Base-by-base conservation (phyloP, 2,888 invertebrate genomes). In the Amblyjoppa fuscipennis region DNA sequence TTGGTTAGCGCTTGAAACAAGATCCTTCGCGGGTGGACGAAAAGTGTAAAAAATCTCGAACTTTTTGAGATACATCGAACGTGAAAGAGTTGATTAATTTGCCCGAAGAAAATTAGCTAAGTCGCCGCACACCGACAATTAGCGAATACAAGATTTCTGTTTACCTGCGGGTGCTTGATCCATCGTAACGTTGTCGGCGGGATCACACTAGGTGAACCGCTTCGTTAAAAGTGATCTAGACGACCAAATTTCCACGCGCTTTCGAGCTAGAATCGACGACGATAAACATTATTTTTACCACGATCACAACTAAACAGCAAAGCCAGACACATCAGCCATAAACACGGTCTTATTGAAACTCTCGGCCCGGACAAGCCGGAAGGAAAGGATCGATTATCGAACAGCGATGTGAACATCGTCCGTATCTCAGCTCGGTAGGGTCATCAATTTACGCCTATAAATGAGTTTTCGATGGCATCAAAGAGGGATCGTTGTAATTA, bases 101-200 rank as follows among this genome's bases (percentile, higher is more conserved):
- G 3, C 3, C 13, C 56, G 34, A 45, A n/a, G 25, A 25, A 9
- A 20, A 70, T 13, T 69, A 49, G 38, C 11, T 38, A 25, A 41
- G 74, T 61, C 28, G 11, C 7, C 9, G 34, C 11, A 6, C 53
- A 80, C 78, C 61, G 45, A 61, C 38, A 56, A 83, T 11, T 59
- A 70, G 70, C 69, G 38, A 73, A 74, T 68, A 13, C 56, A 79
- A 75, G 45, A 77, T 56, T 71, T 61, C 28, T 76, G 74, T 80
- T 91, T 90, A 93, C 93, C 93, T 93, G 93, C 90, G 78, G 93
- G 93, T 77, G 93, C 93, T 88, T 93, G 93, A 88, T 93, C 93
- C 93, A 93, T 93, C 90, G 90, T 77, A 34, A 69, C 34, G 41
- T 53, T 59, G 51, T 53, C 34, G 16, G 20, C 59, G 25, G 41